Evolutionary conservation across 2,113 vertebrate genomes (phyloP).

Genomic region (Holacanthus passer): DNA sequence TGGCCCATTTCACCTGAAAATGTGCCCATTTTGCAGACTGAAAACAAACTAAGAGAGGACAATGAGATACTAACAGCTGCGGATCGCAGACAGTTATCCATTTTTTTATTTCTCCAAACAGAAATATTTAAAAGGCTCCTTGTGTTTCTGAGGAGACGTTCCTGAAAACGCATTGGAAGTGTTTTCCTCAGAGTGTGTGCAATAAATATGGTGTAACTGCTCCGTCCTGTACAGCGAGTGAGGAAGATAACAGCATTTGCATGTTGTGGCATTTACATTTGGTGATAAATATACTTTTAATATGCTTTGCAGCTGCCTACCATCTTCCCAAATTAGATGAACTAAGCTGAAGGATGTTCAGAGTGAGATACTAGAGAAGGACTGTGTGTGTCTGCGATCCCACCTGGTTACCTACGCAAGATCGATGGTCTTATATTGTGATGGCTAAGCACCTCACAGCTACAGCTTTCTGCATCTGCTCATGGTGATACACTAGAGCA

Average conservation of each 20-base stretch:
- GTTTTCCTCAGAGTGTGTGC: constrained; percentile 9
- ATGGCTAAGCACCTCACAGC: constrained; percentile 22
- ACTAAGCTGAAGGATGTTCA: constrained; percentile 42
- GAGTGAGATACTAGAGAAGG: constrained; percentile 31
- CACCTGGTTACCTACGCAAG: constrained; percentile 27
- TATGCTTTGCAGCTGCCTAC: constrained; percentile 44
- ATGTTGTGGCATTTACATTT: constrained; percentile 69
- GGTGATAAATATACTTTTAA: constrained; percentile 66
- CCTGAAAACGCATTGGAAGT: constrained; percentile 6
- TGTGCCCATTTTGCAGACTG: not conserved
- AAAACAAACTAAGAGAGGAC: not conserved
- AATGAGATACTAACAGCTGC: not conserved
- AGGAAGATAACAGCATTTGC: constrained; percentile 55
- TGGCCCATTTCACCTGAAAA: not conserved
- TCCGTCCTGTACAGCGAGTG: constrained; percentile 16
- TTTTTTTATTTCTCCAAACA: constrained; percentile 13
- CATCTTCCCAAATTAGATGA: constrained; percentile 51
- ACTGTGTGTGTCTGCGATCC: constrained; percentile 25
- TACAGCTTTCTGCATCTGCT: constrained; percentile 18
- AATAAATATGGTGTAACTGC: constrained; percentile 50
- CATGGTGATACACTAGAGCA: constrained; percentile 18
- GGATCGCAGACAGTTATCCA: not conserved
- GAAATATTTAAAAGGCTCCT: constrained; percentile 30
- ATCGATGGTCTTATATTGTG: constrained; percentile 47
- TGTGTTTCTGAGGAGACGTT: constrained; percentile 17